A percentile compares a stretch with the other conserved stretches of the same genome.
Conservation (phyloP, 1,140 invertebrate genomes). For the Drosophila miranda region DNA sequence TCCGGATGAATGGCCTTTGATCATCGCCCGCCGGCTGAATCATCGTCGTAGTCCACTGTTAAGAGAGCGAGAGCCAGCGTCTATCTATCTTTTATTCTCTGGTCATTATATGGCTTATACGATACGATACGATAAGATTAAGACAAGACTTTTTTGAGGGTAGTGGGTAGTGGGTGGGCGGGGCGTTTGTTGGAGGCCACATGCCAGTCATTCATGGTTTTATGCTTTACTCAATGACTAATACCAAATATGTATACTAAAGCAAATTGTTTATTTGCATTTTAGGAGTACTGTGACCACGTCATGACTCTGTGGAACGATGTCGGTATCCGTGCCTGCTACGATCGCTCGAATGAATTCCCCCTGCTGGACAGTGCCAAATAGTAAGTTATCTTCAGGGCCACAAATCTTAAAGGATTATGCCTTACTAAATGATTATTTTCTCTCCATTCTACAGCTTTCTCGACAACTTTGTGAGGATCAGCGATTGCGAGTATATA, state of each 20-base stretch:
- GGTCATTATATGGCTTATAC: slow-evolving; percentile 34
- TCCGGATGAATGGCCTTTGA: slow-evolving; percentile 19
- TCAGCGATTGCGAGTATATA: slow-evolving; percentile 85
- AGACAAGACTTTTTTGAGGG: slow-evolving; percentile 7
- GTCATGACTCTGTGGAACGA: slow-evolving; percentile 86
- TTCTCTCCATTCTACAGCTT: slow-evolving; percentile 84
- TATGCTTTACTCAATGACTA: slow-evolving; percentile 41
- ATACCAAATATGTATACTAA: slow-evolving; percentile 8
- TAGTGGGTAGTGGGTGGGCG: slow-evolving; percentile 10
- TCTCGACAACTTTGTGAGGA: slow-evolving; percentile 85
- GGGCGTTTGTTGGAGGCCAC: background rate
- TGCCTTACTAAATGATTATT: slow-evolving; percentile 3
- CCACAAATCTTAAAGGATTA: background rate
- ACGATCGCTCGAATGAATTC: slow-evolving; percentile 89
- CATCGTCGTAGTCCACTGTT: slow-evolving; percentile 7
- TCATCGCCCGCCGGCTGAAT: slow-evolving; percentile 7
- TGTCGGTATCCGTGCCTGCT: slow-evolving; percentile 88
- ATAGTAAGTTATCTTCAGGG: slow-evolving; percentile 84
- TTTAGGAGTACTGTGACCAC: slow-evolving; percentile 87
- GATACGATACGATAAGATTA: slow-evolving; percentile 59
- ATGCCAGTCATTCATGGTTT: slow-evolving; percentile 31
- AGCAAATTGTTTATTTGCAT: slow-evolving; percentile 6
- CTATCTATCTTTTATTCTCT: too few relatives aligned
- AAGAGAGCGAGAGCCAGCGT: too few relatives aligned
- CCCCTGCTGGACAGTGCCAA: slow-evolving; percentile 91